Conservation (phyloP, 2,113 vertebrate genomes). For the Malurus melanocephalus region DNA sequence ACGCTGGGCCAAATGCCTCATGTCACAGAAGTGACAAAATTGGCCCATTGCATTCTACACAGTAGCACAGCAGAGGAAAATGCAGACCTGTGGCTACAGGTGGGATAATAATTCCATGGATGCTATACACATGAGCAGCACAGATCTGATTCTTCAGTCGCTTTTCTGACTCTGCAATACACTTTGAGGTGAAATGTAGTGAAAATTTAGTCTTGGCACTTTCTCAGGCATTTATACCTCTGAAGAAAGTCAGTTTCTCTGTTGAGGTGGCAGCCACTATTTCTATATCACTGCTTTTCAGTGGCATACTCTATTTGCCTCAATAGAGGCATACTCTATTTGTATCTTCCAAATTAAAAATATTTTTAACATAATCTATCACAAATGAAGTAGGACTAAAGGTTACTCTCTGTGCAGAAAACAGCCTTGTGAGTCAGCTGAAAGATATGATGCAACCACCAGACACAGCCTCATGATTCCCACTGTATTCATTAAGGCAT, state of each 20-base stretch:
- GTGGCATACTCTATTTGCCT: background rate
- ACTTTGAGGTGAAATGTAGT: background rate
- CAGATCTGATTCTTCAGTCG: background rate
- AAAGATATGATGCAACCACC: conserved; percentile 21
- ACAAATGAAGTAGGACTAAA: background rate
- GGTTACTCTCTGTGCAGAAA: background rate
- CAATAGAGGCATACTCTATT: background rate
- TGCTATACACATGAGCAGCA: background rate
- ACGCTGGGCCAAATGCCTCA: background rate
- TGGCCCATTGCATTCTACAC: background rate
- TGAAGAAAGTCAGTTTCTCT: background rate
- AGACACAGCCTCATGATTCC: conserved; percentile 25
- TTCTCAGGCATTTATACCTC: background rate
- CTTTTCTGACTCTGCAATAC: background rate
- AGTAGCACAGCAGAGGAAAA: background rate
- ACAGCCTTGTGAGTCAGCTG: background rate
- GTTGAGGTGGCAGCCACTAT: background rate
- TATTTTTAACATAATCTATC: background rate
- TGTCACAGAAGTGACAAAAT: background rate
- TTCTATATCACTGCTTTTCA: background rate
- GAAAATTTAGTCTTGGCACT: background rate
- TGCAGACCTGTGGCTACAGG: background rate
- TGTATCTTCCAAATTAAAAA: background rate
- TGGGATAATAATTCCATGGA: background rate
- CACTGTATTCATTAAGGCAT: conserved; percentile 14